These are phyloP conservation scores for Chelonoidis abingdonii DNA, from an alignment of 2,113 vertebrate genomes.

Conservation along the genomic window DNA sequence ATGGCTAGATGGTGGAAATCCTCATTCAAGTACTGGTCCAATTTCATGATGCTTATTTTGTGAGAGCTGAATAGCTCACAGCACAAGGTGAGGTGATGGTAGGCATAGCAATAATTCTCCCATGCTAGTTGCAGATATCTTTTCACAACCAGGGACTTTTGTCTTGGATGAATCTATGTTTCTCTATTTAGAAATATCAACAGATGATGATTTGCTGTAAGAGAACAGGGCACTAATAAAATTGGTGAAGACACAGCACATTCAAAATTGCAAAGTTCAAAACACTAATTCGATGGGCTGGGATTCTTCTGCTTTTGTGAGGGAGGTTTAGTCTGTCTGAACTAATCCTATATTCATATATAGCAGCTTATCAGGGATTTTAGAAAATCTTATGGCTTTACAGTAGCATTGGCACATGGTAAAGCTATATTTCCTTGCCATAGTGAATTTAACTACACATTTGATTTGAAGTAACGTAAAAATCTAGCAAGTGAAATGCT, in stretches of 20 bases:
- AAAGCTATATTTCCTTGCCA: constrained; percentile 9
- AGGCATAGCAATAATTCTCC: background rate
- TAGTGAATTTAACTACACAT: background rate
- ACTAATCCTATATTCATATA: constrained; percentile 45
- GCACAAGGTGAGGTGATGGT: background rate
- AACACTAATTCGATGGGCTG: background rate
- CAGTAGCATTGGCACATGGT: constrained; percentile 8
- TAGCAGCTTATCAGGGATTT: constrained; percentile 51
- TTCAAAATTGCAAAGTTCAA: background rate
- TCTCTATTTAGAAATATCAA: background rate
- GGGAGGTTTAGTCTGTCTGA: constrained; percentile 38
- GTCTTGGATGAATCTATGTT: background rate
- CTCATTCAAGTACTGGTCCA: background rate
- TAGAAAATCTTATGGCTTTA: constrained; percentile 28
- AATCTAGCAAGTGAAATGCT: background rate
- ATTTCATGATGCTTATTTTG: background rate
- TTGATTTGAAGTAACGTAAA: constrained; percentile 13
- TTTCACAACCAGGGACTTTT: background rate
- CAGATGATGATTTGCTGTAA: background rate
- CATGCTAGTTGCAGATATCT: background rate
- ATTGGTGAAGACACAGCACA: background rate
- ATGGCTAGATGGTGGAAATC: background rate
- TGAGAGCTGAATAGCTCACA: background rate
- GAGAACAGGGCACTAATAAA: background rate
- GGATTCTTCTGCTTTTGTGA: background rate